Base-by-base conservation (phyloP, 2,113 vertebrate genomes). In the Triplophysa rosa region DNA sequence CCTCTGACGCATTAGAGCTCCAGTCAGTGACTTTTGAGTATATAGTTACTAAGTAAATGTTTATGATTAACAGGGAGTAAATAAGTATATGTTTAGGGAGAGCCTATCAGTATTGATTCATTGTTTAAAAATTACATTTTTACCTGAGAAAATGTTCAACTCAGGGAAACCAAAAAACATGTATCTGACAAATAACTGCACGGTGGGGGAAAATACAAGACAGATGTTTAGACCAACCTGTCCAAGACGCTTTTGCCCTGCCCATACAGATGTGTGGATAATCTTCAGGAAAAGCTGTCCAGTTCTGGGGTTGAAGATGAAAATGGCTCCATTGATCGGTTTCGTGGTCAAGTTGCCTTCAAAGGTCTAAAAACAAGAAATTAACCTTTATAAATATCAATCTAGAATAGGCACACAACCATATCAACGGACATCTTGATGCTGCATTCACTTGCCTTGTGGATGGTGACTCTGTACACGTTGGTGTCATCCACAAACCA, bases 401-500 rank as follows among this genome's bases (percentile, higher is more conserved):
- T 52, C 49, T 52, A 16, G 49, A 52, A 4, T 17, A 52, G 49
- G 3, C 49, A 52, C 14, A 16, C 16, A 17, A 52, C 13, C 3
- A 37, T 52, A 52, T 52, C 4, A 14, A 54, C 14, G 49, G 49
- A 47, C 33, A 37, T 37, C 33, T 37, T 26, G 10, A 40, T 54
- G 42, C 19, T 29, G 45, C 24, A 12, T 37, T 79, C 13, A 14
- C 86, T 91, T 84, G 96, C 98, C 95, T 99, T 99, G 92, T 99
- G 98, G 78, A 99, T 99, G 83, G 98, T 99, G 89, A 99, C 98
- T 89, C 98, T 86, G 91, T 99, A 99, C 85, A 99, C 98, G 0
- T 99, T 99, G 17, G 98, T 99, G 91, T 99, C 98, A 68, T 99
- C 98, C 84, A 99, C 98, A 88, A 99, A 99, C 98, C 98, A 99